Evolutionary conservation across 2,797 vertebrate species (phyloP).

Genomic region (Hypotaenidia philippensis): DNA sequence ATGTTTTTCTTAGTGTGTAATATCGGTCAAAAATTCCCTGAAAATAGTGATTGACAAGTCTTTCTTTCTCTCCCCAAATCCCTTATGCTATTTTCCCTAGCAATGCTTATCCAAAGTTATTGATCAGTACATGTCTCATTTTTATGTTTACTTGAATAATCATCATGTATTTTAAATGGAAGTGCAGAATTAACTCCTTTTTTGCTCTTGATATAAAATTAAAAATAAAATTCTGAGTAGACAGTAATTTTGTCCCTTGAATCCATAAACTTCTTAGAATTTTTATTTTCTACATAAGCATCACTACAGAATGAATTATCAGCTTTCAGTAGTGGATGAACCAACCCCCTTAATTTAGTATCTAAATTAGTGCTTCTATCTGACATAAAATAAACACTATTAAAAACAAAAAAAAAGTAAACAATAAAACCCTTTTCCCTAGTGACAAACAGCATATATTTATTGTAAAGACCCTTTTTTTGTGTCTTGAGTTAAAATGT

Average conservation of each 20-base stretch:
- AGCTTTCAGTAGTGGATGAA: neutral
- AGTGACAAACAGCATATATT: neutral
- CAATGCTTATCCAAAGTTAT: neutral
- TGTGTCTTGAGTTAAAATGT: neutral
- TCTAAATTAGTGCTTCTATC: neutral
- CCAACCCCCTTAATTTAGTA: rapidly evolving
- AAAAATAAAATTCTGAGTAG: neutral
- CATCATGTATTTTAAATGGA: neutral
- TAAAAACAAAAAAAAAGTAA: neutral
- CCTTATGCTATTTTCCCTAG: neutral
- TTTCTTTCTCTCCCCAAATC: neutral
- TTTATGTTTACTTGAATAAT: neutral
- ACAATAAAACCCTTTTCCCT: neutral
- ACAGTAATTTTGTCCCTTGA: neutral
- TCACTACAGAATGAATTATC: neutral
- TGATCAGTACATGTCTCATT: neutral
- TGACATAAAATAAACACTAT: neutral
- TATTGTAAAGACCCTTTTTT: neutral
- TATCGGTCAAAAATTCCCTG: neutral
- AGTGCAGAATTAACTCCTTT: neutral
- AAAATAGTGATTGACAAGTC: neutral
- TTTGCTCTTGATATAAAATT: neutral
- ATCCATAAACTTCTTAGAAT: neutral
- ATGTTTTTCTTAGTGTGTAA: neutral
- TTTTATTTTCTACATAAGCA: neutral